Evolutionary conservation across 2,113 vertebrate genomes (phyloP).

Genomic region (Dromiciops gliroides): DNA sequence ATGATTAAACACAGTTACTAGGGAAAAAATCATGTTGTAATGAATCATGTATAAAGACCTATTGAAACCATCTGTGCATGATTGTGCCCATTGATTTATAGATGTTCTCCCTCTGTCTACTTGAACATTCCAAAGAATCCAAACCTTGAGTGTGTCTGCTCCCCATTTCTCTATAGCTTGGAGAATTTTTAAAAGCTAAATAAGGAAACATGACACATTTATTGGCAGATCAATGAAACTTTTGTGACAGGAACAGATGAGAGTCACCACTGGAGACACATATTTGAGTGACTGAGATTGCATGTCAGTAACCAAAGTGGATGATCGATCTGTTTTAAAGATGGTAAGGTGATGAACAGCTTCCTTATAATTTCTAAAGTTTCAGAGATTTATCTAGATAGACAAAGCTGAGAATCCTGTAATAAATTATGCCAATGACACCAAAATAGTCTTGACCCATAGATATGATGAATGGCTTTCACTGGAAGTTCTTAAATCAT

Average conservation of each 20-base stretch:
- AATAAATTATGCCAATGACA: neutral
- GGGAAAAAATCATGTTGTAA: neutral
- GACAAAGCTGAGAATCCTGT: neutral
- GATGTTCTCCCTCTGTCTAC: neutral
- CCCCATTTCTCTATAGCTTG: neutral
- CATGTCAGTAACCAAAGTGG: neutral
- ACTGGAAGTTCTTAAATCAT: neutral
- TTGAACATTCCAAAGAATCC: neutral
- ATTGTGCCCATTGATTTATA: neutral
- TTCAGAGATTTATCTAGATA: neutral
- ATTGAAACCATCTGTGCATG: neutral
- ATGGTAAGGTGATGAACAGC: neutral
- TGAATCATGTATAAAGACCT: neutral
- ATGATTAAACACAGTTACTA: neutral
- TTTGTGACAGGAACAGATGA: neutral
- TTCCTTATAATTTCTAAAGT: neutral
- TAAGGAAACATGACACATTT: neutral
- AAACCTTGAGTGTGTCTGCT: neutral
- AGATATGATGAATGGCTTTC: neutral
- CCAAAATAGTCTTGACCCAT: neutral
- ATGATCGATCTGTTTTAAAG: neutral
- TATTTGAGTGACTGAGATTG: neutral
- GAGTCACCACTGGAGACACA: neutral
- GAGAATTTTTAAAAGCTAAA: neutral
- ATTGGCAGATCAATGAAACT: neutral